Base-by-base conservation (phyloP, 2,797 vertebrate species). In the Sandelia bainsii region DNA sequence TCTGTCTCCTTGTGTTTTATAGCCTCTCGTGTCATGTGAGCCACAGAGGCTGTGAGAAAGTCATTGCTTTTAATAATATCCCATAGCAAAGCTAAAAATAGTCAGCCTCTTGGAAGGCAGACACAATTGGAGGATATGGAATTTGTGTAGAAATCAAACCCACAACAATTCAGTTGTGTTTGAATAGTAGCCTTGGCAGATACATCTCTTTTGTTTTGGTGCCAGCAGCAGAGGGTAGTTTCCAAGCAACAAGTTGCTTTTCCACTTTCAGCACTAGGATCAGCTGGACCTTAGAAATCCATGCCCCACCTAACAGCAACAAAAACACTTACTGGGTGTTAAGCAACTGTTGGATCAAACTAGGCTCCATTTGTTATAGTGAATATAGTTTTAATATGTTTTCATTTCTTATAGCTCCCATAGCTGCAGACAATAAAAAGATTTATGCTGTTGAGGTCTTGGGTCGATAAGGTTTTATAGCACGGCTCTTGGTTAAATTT, bases 61-160 rank as follows among this genome's bases (percentile, higher is more conserved):
- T 77, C 1, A 22, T 79, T 80, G 49, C 64, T 80, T 90, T 90
- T 88, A 85, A 92, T 88, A 82, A 87, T 86, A 81, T 81, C 78
- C 73, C 77, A 63, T 42, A 45, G 68, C 64, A 58, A 29, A 71
- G 69, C 70, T 92, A 91, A 90, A 92, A 91, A 91, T 93, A 93
- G 80, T n/a, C 57, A 1, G 25, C 37, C 45, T 53, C 20, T 51
- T 79, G 79, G 79, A 82, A 74, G 75, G 37, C 62, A 32, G 64
- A 80, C 77, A 93, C 92, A 94, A 93, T 93, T 57, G 76, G 65
- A 89, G 88, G 91, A 92, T 87, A 78, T 90, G 84, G 74, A 87
- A 82, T 85, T 77, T 69, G 73, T 29, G 87, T 72, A 77, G 77
- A 83, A 91, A 85, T 85, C 63, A 76, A 87, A 85, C 62, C 58